Conservation (phyloP, 2,888 invertebrate genomes). For the Polyommatus icarus region DNA sequence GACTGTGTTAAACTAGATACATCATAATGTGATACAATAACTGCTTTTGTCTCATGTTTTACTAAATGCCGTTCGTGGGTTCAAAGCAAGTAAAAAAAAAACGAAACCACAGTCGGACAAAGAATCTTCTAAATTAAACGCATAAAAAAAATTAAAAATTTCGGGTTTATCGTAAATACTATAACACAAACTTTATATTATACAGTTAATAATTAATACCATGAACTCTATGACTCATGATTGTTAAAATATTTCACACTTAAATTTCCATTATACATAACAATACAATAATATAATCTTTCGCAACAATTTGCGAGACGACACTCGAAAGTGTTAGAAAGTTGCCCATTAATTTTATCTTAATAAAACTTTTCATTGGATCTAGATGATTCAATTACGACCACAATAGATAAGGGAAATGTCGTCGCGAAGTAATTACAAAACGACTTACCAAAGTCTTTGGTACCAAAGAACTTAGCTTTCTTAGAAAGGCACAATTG, state of each 20-base stretch:
- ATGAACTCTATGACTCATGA: background rate
- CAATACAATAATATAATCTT: background rate
- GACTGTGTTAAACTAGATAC: background rate
- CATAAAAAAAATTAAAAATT: too few relatives aligned
- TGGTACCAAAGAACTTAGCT: slow-evolving; percentile 63
- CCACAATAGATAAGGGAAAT: slow-evolving; percentile 49
- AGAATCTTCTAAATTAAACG: too few relatives aligned
- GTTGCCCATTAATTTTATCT: slow-evolving; percentile 39
- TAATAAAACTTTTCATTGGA: slow-evolving; percentile 45
- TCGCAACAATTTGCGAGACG: slow-evolving; percentile 25
- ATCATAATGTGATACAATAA: background rate
- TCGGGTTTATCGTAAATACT: too few relatives aligned
- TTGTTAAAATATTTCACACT: background rate
- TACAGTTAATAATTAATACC: background rate
- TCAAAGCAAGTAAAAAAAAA: too few relatives aligned
- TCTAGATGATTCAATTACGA: slow-evolving; percentile 49
- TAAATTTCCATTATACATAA: background rate
- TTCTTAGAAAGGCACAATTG: slow-evolving; percentile 71
- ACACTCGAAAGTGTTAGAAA: slow-evolving; percentile 26
- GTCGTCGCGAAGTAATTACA: slow-evolving; percentile 69
- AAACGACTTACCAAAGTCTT: slow-evolving; percentile 43
- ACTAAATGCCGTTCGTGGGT: background rate
- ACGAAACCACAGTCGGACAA: too few relatives aligned
- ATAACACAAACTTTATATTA: background rate
- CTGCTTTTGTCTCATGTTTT: background rate